phyloP scores from a whole-genome alignment of 2,888 invertebrate species.

The Orthosia gothica region DNA sequence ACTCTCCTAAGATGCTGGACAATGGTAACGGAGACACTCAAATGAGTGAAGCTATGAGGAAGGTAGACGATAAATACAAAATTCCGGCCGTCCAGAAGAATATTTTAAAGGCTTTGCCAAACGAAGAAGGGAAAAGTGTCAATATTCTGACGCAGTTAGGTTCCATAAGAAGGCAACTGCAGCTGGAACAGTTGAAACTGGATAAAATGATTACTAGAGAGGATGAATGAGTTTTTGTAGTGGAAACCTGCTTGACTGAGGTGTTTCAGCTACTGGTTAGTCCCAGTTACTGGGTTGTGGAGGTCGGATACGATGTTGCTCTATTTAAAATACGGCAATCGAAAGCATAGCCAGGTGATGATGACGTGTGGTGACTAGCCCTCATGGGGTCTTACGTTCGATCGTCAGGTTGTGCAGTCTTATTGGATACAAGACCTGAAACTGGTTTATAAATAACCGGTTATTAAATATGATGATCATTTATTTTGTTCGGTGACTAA shows the following conservation, averaged over 20 bases:
- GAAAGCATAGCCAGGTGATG: not conserved
- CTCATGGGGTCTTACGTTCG: too few relatives aligned
- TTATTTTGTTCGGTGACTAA: too few relatives aligned
- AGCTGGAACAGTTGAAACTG: conserved; percentile 92
- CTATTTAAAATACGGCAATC: not conserved
- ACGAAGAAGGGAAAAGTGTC: conserved; percentile 88
- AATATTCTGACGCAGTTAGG: conserved; percentile 93
- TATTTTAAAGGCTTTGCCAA: conserved; percentile 88
- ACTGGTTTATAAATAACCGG: too few relatives aligned
- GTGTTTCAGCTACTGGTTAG: not conserved
- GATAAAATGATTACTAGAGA: conserved; percentile 85
- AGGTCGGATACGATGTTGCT: not conserved
- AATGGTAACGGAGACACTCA: conserved; percentile 62
- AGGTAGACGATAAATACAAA: conserved; percentile 89
- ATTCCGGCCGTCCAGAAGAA: conserved; percentile 93
- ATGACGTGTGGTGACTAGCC: not conserved
- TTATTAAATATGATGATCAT: too few relatives aligned
- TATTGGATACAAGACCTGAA: too few relatives aligned
- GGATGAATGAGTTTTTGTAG: conserved; percentile 40
- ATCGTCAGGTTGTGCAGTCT: not conserved
- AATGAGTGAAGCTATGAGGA: conserved; percentile 84
- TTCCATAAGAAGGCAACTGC: conserved; percentile 93
- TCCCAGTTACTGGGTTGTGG: not conserved
- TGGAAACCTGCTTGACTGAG: conserved; percentile 39
- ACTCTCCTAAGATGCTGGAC: conserved; percentile 79